Conservation (phyloP, 2,113 vertebrate species). For the Pipa parva region DNA sequence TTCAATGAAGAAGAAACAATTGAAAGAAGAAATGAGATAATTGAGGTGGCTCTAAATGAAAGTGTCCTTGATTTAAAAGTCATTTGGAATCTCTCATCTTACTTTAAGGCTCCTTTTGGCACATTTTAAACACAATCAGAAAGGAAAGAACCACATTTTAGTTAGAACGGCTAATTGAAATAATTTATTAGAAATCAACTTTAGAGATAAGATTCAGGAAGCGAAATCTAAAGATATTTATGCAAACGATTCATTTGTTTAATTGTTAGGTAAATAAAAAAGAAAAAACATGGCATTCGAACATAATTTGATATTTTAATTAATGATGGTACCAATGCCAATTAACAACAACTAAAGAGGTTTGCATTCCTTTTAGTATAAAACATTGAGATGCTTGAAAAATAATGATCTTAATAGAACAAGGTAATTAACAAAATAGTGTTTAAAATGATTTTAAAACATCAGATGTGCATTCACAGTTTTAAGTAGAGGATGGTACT, state of each 20-base stretch:
- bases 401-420: too few relatives aligned
- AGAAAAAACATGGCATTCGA: constrained; percentile 15
- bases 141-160: constrained; percentile 3
- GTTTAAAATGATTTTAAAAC: too few relatives aligned
- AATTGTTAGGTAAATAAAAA: neutral
- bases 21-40: constrained; percentile 36
- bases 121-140: constrained; percentile 15
- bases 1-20: constrained; percentile 40
- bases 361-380: too few relatives aligned
- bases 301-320: constrained; percentile 6
- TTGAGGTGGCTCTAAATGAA: constrained; percentile 19
- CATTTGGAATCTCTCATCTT: constrained; percentile 29
- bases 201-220: constrained; percentile 17
- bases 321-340: neutral
- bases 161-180: constrained; percentile 6
- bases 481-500: too few relatives aligned
- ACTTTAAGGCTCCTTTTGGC: constrained; percentile 29
- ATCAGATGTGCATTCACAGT: too few relatives aligned
- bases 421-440: too few relatives aligned
- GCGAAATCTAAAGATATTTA: constrained; percentile 13
- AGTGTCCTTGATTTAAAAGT: constrained; percentile 24
- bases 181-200: neutral
- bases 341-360: too few relatives aligned
- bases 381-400: too few relatives aligned
- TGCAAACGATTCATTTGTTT: neutral